Base-by-base conservation (phyloP, 2,113 vertebrate species). In the Gallinago undulata region DNA sequence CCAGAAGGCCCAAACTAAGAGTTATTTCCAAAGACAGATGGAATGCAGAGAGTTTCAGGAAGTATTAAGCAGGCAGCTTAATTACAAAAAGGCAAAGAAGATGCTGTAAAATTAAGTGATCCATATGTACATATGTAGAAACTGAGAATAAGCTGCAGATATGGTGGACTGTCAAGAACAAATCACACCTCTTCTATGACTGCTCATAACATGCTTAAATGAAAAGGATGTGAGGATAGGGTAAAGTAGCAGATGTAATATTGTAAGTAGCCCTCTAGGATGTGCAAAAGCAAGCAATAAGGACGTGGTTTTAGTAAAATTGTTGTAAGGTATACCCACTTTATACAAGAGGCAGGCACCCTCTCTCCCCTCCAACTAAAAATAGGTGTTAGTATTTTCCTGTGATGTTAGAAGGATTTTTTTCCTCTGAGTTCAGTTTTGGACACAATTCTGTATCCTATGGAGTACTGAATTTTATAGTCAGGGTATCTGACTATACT, bases 1-100 rank as follows among this genome's bases (percentile, higher is more conserved):
- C 37, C 21, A 69, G 75, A 73, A 76, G 48, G 50, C 62, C 62
- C 33, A 35, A 91, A 89, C 64, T 75, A 93, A 93, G 47, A 3
- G 1, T 88, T 23, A 59, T 91, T 95, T 94, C 73, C 64, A 78
- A 55, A 92, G 69, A 43, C 68, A 94, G 94, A 94, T 92, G 91
- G 93, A 67, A 70, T 56, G 66, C 59, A 80, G 53, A 70, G 57
- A 27, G 47, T 74, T 89, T 91, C 83, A 88, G 88, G 68, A 97
- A 94, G 69, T 86, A 90, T 69, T 92, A 94, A 93, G 72, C 48
- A 92, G 72, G 33, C 77, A 68, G 56, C 13, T 73, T 87, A 78
- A 94, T 84, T 92, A 63, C 37, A 64, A 89, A 84, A 84, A 84
- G 41, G 64, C 43, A 60, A 59, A 39, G 64, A 45, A 37, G 56